Base-by-base conservation (phyloP, 1,140 invertebrate species). In the Lordiphosa mommai region DNA sequence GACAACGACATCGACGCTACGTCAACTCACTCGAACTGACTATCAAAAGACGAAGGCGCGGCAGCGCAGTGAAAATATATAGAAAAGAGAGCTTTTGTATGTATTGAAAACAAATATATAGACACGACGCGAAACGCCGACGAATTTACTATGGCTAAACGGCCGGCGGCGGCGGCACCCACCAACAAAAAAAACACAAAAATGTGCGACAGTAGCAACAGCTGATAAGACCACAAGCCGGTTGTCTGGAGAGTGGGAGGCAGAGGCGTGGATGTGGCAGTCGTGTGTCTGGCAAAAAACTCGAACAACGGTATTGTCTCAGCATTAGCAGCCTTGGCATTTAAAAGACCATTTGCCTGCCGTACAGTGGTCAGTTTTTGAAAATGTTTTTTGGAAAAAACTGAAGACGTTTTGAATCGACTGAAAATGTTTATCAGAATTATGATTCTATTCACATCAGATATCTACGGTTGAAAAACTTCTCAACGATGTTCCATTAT, bases 21-120 rank as follows among this genome's bases (percentile, higher is more conserved):
- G 33, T 36, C 33, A 64, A 38, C 52, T 48, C 34, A 13, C 46
- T 38, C 27, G 44, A 46, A 20, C 40, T 36, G 32, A 47, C 66
- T 60, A 70, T 76, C n/a, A 65, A 73, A 65, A 60, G 53, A 40
- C 44, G 77, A 84, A 76, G 76, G 77, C 77, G 77, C 67, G 76
- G 46, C 76, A 61, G 48, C 48, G 47, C 41, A 57, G 9, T 70
- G 33, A 50, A 56, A 71, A 56, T 43, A 52, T 33, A 61, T 41
- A 27, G 52, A 34, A 53, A 46, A 30, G 27, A 55, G 59, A 74
- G 70, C 74, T 80, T 74, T 74, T 27, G 61, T 36, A 40, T 55
- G 52, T 61, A 57, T 79, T 41, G 63, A 59, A 70, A 70, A 44
- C 41, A 44, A 8, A 47, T 47, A 20, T 34, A 34, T 48, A 10